phyloP scores from a whole-genome alignment of 2,888 invertebrate genomes.

The Eudemis profundana region DNA sequence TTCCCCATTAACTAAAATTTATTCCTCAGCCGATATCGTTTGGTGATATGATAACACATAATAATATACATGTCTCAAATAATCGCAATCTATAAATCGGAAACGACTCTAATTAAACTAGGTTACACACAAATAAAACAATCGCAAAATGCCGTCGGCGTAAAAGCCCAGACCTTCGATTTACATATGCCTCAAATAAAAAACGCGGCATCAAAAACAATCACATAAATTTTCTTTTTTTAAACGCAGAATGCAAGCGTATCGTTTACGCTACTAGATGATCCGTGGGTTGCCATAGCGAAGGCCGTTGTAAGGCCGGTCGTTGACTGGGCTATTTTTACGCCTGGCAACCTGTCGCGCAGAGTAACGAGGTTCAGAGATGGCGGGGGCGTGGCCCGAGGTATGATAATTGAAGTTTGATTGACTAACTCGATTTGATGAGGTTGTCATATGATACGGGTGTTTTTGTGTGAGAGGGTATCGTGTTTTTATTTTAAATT shows the following conservation, averaged over 20 bases:
- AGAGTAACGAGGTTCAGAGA: slow-evolving; percentile 53
- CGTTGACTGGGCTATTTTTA: slow-evolving; percentile 82
- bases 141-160: slow-evolving; percentile 14
- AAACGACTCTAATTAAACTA: slow-evolving; percentile 3
- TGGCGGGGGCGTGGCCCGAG: slow-evolving; percentile 55
- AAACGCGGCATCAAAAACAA: slow-evolving; percentile 25
- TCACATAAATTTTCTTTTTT: slow-evolving; percentile 33
- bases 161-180: slow-evolving; percentile 21
- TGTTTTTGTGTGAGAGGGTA: neutral
- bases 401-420: slow-evolving; percentile 43
- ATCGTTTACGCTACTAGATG: slow-evolving; percentile 41
- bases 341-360: slow-evolving; percentile 57
- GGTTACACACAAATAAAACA: neutral
- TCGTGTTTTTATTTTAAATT: neutral
- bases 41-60: neutral
- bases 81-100: slow-evolving; percentile 10
- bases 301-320: slow-evolving; percentile 82
- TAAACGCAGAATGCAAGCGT: slow-evolving; percentile 21
- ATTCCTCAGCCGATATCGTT: neutral
- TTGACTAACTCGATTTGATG: slow-evolving; percentile 36
- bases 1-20: too few species aligned
- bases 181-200: slow-evolving; percentile 32
- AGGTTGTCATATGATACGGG: slow-evolving; percentile 22
- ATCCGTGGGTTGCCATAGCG: slow-evolving; percentile 55
- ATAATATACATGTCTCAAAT: neutral